Percentiles rank a stretch among this genome's conserved stretches.
Evolutionary conservation across 1,140 invertebrate species (phyloP).

Genomic region (Drosophila lini): DNA sequence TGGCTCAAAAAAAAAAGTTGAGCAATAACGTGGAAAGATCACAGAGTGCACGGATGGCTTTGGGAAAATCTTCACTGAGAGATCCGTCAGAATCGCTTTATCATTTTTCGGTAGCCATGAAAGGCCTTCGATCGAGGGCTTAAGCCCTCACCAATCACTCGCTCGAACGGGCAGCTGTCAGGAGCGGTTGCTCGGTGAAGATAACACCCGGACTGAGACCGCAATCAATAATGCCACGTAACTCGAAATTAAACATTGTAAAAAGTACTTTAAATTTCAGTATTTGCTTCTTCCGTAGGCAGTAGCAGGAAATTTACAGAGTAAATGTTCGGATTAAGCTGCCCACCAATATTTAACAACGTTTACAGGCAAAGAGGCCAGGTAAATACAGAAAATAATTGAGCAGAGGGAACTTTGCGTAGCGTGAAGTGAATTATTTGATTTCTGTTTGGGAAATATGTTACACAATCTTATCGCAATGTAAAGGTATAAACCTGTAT

Average conservation of each 20-base stretch:
- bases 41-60: conserved; percentile 4
- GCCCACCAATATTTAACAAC: conserved; percentile 40
- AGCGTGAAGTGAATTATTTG: conserved; percentile 33
- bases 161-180: conserved; percentile 22
- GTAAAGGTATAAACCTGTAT: conserved; percentile 4
- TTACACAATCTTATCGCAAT: conserved; percentile 46
- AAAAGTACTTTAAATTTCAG: conserved; percentile 5
- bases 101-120: conserved; percentile 5
- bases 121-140: conserved; percentile 4
- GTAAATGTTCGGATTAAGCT: conserved; percentile 39
- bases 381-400: conserved; percentile 33
- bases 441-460: conserved; percentile 16
- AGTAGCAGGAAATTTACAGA: conserved; percentile 33
- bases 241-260: conserved; percentile 29
- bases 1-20: conserved; percentile 14
- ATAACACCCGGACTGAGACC: conserved; percentile 9
- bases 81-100: conserved; percentile 9
- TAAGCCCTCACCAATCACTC: conserved; percentile 7
- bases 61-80: not conserved
- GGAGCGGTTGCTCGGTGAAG: not conserved
- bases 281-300: conserved; percentile 12
- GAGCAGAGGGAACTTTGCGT: conserved; percentile 20
- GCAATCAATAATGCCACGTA: conserved; percentile 8
- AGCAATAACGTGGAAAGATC: conserved; percentile 16
- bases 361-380: conserved; percentile 12